Percentiles rank a stretch among this genome's conserved stretches.
Conservation (phyloP, 2,797 vertebrate species). For the Glossophaga mutica region DNA sequence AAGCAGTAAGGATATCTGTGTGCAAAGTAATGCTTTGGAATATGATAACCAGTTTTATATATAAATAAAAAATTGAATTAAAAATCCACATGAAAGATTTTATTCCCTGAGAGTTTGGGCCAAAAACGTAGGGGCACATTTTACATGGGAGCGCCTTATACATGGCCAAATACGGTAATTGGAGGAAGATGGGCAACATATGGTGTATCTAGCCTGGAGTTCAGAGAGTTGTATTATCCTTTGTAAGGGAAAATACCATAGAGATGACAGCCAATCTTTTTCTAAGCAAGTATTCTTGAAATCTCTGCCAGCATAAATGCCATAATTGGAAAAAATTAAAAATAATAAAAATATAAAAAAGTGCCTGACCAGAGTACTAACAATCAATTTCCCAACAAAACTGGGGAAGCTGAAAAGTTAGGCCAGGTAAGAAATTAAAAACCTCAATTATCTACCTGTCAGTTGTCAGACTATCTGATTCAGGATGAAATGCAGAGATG, state of each 20-base stretch:
- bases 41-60: too few relatives aligned
- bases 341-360: slow-evolving; percentile 12
- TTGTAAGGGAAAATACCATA: background rate
- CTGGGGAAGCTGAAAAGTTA: background rate
- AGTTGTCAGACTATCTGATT: slow-evolving; percentile 34
- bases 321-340: background rate
- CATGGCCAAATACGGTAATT: background rate
- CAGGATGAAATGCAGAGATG: slow-evolving; percentile 11
- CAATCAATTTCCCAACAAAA: slow-evolving; percentile 21
- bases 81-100: too few relatives aligned
- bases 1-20: too few relatives aligned
- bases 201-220: background rate
- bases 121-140: too few relatives aligned
- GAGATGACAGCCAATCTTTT: background rate
- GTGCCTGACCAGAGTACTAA: background rate
- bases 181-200: slow-evolving; percentile 27
- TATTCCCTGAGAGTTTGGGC: too few relatives aligned
- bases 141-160: too few relatives aligned
- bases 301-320: background rate
- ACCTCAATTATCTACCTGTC: background rate
- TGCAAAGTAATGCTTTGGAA: too few relatives aligned
- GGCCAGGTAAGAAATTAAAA: slow-evolving; percentile 48
- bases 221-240: background rate
- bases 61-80: too few relatives aligned
- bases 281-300: slow-evolving; percentile 15